Percentiles rank a stretch among this genome's conserved stretches.
These are phyloP conservation scores for Pseudococcus jackbeardsleyi DNA, from an alignment of 2,888 invertebrate species.

Conservation along the genomic window DNA sequence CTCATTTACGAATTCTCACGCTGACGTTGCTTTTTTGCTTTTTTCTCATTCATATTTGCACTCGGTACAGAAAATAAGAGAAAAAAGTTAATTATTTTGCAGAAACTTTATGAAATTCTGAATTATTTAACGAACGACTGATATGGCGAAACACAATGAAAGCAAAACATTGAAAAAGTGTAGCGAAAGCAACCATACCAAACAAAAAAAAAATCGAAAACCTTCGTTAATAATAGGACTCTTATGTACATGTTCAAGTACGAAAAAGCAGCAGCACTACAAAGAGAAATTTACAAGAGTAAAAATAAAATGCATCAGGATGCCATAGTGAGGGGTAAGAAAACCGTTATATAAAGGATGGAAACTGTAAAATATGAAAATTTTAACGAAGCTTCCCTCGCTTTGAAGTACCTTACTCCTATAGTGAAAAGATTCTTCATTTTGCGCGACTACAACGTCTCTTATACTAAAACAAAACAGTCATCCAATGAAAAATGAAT, in stretches of 20 bases:
- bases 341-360: slow-evolving; percentile 37
- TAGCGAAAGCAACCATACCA: slow-evolving; percentile 42
- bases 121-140: slow-evolving; percentile 46
- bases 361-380: slow-evolving; percentile 61
- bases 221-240: slow-evolving; percentile 66
- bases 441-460: background rate
- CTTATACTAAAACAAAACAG: slow-evolving; percentile 12
- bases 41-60: background rate
- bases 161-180: slow-evolving; percentile 33
- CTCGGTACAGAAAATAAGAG: background rate
- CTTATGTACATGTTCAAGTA: slow-evolving; percentile 65
- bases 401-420: slow-evolving; percentile 57
- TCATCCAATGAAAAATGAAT: slow-evolving; percentile 27
- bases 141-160: slow-evolving; percentile 40
- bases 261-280: slow-evolving; percentile 60
- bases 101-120: slow-evolving; percentile 9
- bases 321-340: slow-evolving; percentile 30
- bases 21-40: background rate
- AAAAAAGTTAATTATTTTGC: slow-evolving; percentile 46
- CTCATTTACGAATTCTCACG: background rate
- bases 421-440: slow-evolving; percentile 34
- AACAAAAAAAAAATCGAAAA: slow-evolving; percentile 63
- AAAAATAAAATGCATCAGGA: slow-evolving; percentile 42
- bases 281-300: slow-evolving; percentile 53
- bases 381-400: slow-evolving; percentile 60